These are phyloP conservation scores for Festucalex cinctus DNA, from an alignment of 2,113 vertebrate genomes.

Conservation along the genomic window DNA sequence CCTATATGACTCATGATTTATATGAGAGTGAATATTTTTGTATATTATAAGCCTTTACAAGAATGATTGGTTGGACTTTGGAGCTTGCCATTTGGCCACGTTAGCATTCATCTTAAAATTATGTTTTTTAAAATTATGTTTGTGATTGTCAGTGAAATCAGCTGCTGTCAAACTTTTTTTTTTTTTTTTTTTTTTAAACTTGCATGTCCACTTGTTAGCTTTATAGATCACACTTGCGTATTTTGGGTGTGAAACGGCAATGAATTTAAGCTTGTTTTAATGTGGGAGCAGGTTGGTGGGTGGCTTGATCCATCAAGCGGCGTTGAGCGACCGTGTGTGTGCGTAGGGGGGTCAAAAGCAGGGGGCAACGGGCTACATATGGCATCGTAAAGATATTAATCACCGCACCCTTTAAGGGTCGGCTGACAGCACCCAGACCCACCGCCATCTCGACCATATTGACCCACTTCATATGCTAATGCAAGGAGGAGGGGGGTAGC, in stretches of 20 bases:
- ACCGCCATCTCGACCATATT: slow-evolving; percentile 75
- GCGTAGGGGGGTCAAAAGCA: slow-evolving; percentile 60
- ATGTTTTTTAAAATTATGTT: too few species aligned
- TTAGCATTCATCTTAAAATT: too few species aligned
- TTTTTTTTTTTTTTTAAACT: too few species aligned
- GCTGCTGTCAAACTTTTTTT: background rate
- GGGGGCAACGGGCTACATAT: slow-evolving; percentile 81
- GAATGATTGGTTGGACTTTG: background rate
- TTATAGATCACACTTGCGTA: background rate
- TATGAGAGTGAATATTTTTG: too few species aligned
- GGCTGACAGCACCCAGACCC: slow-evolving; percentile 84
- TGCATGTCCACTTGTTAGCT: background rate
- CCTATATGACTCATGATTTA: too few species aligned
- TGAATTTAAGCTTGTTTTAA: slow-evolving; percentile 24
- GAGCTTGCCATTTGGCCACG: background rate
- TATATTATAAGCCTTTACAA: background rate
- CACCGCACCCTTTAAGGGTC: slow-evolving; percentile 82
- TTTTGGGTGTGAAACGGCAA: slow-evolving; percentile 1
- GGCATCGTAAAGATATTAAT: slow-evolving; percentile 99
- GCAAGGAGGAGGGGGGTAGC: slow-evolving; percentile 53
- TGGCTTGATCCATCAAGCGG: slow-evolving; percentile 56
- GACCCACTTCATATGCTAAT: slow-evolving; percentile 96
- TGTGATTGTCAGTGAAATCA: background rate
- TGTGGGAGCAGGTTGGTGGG: slow-evolving; percentile 57
- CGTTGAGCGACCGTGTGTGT: slow-evolving; percentile 16